Evolutionary conservation across 2,113 vertebrate genomes (phyloP).

Genomic region (Gadus chalcogrammus): DNA sequence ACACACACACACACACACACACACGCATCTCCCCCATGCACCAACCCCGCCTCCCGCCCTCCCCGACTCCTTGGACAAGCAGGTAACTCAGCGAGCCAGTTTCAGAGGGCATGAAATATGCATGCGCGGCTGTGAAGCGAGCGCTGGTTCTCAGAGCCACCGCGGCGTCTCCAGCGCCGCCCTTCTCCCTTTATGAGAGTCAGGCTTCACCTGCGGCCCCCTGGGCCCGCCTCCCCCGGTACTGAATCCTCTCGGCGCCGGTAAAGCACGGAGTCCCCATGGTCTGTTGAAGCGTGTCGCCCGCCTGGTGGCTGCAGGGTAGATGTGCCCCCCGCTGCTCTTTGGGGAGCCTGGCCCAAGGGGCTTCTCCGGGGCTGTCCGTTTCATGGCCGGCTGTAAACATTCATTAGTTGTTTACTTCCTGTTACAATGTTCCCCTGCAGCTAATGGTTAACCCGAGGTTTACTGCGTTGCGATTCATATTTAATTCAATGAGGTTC

Average conservation of each 20-base stretch:
- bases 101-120: slow-evolving; percentile 67
- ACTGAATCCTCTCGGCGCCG: too few species aligned
- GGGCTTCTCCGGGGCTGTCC: too few species aligned
- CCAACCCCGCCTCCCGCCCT: not conserved
- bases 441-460: too few species aligned
- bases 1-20: not conserved
- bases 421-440: too few species aligned
- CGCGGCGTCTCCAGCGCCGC: slow-evolving; percentile 38
- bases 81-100: slow-evolving; percentile 45
- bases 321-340: too few species aligned
- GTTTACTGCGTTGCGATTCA: too few species aligned
- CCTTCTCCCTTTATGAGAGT: not conserved
- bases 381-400: too few species aligned
- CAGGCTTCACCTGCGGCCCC: not conserved
- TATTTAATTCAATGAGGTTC: too few species aligned
- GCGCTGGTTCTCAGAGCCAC: slow-evolving; percentile 36
- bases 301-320: not conserved
- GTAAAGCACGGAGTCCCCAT: too few species aligned
- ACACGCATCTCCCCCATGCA: not conserved
- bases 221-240: not conserved
- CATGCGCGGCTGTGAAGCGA: slow-evolving; percentile 51
- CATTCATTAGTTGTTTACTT: too few species aligned
- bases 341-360: too few species aligned
- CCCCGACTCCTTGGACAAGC: slow-evolving; percentile 10
- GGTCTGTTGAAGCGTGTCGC: not conserved